These are phyloP conservation scores for Tamias sibiricus DNA, from an alignment of 2,113 vertebrate species.

Conservation along the genomic window DNA sequence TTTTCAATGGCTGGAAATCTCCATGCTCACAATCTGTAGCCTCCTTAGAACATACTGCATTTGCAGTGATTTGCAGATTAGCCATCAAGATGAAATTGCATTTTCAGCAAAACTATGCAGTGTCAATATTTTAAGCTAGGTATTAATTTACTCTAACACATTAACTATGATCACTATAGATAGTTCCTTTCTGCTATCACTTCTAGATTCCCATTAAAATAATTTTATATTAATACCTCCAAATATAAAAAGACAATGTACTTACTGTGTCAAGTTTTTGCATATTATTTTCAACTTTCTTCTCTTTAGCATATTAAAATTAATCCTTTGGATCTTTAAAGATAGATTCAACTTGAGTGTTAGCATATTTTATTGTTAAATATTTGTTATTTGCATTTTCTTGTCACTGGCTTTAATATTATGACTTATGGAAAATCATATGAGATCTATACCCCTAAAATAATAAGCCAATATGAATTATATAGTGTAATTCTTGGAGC, in stretches of 20 bases:
- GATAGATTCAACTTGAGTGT: neutral
- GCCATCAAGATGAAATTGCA: neutral
- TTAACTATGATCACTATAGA: neutral
- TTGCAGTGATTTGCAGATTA: neutral
- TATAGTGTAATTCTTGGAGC: neutral
- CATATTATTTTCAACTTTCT: neutral
- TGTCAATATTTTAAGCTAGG: neutral
- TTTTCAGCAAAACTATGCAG: neutral
- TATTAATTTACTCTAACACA: neutral
- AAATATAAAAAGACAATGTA: neutral
- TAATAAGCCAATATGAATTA: conserved; percentile 16
- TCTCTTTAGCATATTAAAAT: neutral
- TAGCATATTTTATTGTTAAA: conserved; percentile 18
- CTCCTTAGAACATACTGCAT: neutral
- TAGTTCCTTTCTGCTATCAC: neutral
- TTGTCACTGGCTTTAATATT: neutral
- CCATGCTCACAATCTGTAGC: neutral
- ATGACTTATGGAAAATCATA: neutral
- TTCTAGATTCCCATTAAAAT: neutral
- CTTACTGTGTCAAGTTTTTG: neutral
- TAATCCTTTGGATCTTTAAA: conserved; percentile 8
- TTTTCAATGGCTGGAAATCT: neutral
- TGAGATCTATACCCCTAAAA: neutral
- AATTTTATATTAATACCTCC: neutral
- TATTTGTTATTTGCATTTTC: neutral